Evolutionary conservation across 2,797 vertebrate genomes (phyloP), one percentile per base, ranked within the genome.

Genomic region (Intellagama lesueurii): DNA sequence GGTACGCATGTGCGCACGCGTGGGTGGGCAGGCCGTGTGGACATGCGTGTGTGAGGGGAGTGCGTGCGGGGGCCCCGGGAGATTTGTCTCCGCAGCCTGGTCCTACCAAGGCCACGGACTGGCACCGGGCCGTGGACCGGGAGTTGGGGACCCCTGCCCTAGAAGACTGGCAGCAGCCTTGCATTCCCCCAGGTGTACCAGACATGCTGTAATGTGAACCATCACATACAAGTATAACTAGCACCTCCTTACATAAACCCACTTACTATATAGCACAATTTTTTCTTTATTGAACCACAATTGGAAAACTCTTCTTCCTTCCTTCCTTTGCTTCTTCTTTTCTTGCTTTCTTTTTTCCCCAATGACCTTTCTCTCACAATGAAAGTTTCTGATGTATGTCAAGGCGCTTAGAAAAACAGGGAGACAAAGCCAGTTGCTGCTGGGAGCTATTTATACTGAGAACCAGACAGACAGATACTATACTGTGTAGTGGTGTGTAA

Each of bases 361-460:
- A 28, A 35, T 49, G 22, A 52, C 11, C 30, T 49, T 69, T 79
- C 8, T 12, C 35, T 16, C 44, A 66, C 16, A 66, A 19, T 78
- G 40, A 66, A 76, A 14, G 32, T 22, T n/a, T 4, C 30, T n/a
- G 60, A 73, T 68, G 19, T 49, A 47, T 32, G 66, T 47, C 28
- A 9, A 49, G 60, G 78, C 30, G 47, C 56, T 86, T 78, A 26
- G 12, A 69, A 69, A 86, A 86, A 79, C 26, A 79, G 56, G 64
- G 52, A 77, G 40, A 77, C 28, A 86, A 56, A 76, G 75, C n/a
- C 76, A 79, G 40, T 78, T 66, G 73, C 85, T 86, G 85, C 76
- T 28, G 32, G 30, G 44, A 87, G 44, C 76, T 87, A 70, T 85
- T 85, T 60, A 64, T 79, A 49, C 49, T 87, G 76, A 80, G 44